Evolutionary conservation across 2,113 vertebrate genomes (phyloP).

Genomic region (Macrotus californicus): DNA sequence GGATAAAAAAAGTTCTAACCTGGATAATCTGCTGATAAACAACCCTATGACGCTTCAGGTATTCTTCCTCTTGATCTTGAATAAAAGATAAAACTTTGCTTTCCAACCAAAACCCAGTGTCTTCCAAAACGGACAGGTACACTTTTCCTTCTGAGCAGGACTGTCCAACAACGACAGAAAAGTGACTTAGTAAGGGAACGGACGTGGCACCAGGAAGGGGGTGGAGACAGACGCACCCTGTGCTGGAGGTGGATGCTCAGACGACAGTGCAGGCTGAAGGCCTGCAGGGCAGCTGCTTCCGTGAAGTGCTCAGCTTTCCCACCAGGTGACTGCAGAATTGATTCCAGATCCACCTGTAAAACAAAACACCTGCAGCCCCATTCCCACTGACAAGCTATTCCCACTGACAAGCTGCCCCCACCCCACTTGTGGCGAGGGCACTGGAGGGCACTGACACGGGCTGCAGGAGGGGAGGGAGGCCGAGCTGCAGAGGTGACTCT

Average conservation of each 20-base stretch:
- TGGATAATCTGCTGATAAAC: conserved; percentile 83
- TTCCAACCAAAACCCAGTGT: conserved; percentile 86
- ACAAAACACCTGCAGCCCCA: neutral
- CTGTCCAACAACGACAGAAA: conserved; percentile 72
- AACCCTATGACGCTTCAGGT: conserved; percentile 60
- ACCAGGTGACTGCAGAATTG: conserved; percentile 74
- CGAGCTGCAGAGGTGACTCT: too few relatives aligned
- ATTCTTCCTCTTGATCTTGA: conserved; percentile 63
- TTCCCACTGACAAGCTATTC: too few relatives aligned
- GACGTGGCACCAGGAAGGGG: neutral
- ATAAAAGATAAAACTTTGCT: conserved; percentile 83
- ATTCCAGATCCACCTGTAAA: conserved; percentile 82
- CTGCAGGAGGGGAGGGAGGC: fast-evolving
- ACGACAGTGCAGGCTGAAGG: conserved; percentile 84
- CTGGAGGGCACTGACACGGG: neutral
- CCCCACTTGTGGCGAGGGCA: fast-evolving
- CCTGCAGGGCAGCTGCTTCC: conserved; percentile 81
- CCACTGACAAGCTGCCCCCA: too few relatives aligned
- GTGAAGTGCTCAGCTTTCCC: conserved; percentile 50
- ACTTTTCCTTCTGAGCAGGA: conserved; percentile 82
- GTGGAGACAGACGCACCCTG: conserved; percentile 73
- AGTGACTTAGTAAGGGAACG: neutral
- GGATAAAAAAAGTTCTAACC: conserved; percentile 76
- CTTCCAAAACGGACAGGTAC: conserved; percentile 82
- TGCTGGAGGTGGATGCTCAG: conserved; percentile 89